Evolutionary conservation across 1,140 invertebrate genomes (phyloP).

Genomic region (Spodoptera litura): DNA sequence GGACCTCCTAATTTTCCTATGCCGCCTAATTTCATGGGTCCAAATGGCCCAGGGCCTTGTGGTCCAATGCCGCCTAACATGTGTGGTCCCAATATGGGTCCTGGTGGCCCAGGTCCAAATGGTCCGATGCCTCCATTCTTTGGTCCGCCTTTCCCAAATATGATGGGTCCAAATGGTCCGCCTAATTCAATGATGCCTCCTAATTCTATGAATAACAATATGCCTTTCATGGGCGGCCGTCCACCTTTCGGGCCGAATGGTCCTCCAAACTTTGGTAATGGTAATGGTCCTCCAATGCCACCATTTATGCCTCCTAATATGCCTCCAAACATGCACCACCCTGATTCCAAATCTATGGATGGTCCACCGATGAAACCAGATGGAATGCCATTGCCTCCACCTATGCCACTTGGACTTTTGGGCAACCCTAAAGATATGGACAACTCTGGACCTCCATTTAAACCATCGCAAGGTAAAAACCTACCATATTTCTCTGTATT

Average conservation of each 20-base stretch:
- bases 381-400: constrained; percentile 69
- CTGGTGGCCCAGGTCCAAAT: constrained; percentile 70
- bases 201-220: constrained; percentile 63
- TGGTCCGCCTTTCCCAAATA: constrained; percentile 72
- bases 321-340: constrained; percentile 50
- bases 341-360: constrained; percentile 69
- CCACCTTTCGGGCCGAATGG: constrained; percentile 63
- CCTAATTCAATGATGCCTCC: constrained; percentile 72
- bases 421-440: constrained; percentile 63
- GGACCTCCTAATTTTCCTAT: constrained; percentile 74
- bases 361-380: constrained; percentile 61
- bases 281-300: constrained; percentile 51
- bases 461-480: constrained; percentile 70
- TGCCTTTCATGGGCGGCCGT: constrained; percentile 61
- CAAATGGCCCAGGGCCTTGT: constrained; percentile 67
- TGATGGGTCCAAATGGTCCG: constrained; percentile 76
- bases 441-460: constrained; percentile 24
- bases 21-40: constrained; percentile 77
- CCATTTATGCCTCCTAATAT: constrained; percentile 62
- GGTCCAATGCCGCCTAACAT: constrained; percentile 74
- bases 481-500: neutral
- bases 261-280: constrained; percentile 54
- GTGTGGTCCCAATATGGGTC: constrained; percentile 72
- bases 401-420: constrained; percentile 61
- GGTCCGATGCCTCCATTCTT: constrained; percentile 79